These are phyloP conservation scores for Prietella phreatophila DNA, from an alignment of 2,113 vertebrate species.

Conservation along the genomic window DNA sequence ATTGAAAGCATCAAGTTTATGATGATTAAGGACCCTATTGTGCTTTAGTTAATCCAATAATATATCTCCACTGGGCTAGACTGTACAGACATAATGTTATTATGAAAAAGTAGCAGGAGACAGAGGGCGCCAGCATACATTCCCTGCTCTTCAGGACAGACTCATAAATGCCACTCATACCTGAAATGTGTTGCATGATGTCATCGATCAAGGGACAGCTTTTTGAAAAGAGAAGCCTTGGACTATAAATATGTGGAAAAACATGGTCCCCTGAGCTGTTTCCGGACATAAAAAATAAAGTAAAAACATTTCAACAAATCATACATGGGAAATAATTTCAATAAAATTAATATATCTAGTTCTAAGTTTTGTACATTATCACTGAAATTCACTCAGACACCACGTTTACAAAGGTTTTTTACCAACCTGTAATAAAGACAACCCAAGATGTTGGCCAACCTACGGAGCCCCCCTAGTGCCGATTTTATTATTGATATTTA, in stretches of 20 bases:
- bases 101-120: conserved; percentile 22
- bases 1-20: conserved; percentile 37
- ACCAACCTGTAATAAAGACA: too few relatives aligned
- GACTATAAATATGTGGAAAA: neutral
- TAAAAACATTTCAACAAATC: neutral
- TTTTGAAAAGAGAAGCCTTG: neutral
- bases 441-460: neutral
- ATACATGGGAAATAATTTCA: neutral
- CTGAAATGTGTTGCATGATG: conserved; percentile 20
- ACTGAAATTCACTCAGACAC: neutral
- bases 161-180: conserved; percentile 33
- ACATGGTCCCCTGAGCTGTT: neutral
- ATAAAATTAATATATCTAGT: neutral
- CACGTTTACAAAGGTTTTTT: neutral
- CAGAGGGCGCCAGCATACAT: conserved; percentile 35
- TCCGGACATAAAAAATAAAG: neutral
- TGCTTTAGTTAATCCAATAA: conserved; percentile 42
- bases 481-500: conserved; percentile 24
- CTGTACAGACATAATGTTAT: conserved; percentile 28
- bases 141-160: conserved; percentile 18
- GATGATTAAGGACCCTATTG: conserved; percentile 36
- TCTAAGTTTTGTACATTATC: neutral
- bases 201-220: neutral
- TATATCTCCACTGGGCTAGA: conserved; percentile 19
- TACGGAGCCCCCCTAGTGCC: too few relatives aligned